These are phyloP conservation scores for Sphinx pinastri DNA, from an alignment of 2,888 invertebrate genomes.

Conservation along the genomic window DNA sequence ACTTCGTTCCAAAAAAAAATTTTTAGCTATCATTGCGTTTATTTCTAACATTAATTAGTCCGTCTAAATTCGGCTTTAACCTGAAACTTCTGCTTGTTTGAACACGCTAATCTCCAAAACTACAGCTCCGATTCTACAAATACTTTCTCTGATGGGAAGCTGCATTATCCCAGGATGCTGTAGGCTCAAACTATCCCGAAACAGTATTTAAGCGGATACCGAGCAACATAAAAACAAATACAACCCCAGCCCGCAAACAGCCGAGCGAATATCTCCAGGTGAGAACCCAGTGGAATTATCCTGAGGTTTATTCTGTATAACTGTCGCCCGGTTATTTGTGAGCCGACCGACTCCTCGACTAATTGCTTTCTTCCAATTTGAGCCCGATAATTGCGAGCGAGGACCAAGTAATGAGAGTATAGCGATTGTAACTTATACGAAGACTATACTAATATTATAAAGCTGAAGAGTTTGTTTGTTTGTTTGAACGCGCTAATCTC, in stretches of 20 bases:
- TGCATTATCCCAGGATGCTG: too few relatives aligned
- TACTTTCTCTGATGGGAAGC: too few relatives aligned
- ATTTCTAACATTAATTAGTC: too few relatives aligned
- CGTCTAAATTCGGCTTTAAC: too few relatives aligned
- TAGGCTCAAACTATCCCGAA: too few relatives aligned
- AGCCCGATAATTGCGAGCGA: constrained; percentile 62
- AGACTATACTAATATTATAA: too few relatives aligned
- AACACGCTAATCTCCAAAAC: background rate
- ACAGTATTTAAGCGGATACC: too few relatives aligned
- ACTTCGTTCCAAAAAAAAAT: too few relatives aligned
- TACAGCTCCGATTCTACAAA: too few relatives aligned
- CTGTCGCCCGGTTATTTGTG: constrained; percentile 39
- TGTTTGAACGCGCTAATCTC: too few relatives aligned
- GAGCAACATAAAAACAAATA: background rate
- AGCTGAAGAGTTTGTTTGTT: too few relatives aligned
- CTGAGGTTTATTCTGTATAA: constrained; percentile 16
- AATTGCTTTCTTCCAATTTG: constrained; percentile 80
- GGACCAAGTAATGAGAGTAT: constrained; percentile 36
- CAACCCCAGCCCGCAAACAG: background rate
- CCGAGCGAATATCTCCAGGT: background rate
- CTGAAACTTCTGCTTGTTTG: background rate
- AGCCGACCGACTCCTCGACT: constrained; percentile 52
- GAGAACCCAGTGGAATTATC: constrained; percentile 3
- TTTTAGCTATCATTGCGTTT: too few relatives aligned
- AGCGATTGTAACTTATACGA: constrained; percentile 27